Evolutionary conservation across 2,113 vertebrate species (phyloP).

Genomic region (Pungitius pungitius): DNA sequence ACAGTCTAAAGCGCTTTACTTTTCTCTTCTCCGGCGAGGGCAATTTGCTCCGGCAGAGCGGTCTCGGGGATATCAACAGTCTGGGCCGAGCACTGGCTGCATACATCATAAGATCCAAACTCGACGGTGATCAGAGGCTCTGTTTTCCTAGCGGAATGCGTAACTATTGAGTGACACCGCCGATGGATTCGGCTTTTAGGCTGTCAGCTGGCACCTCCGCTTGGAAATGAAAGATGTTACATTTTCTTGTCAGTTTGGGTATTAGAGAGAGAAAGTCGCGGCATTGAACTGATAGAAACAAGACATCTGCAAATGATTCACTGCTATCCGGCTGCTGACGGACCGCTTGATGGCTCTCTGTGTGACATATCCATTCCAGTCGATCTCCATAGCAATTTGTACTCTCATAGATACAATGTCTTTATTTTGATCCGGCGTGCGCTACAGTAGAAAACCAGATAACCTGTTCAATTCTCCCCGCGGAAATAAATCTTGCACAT

Average conservation of each 20-base stretch:
- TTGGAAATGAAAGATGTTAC: constrained; percentile 55
- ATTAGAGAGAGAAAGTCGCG: constrained; percentile 47
- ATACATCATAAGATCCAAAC: constrained; percentile 54
- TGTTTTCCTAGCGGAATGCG: constrained; percentile 16
- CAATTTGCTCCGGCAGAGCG: constrained; percentile 50
- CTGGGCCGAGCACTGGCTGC: constrained; percentile 53
- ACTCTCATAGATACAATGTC: constrained; percentile 18
- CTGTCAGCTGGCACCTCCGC: constrained; percentile 53
- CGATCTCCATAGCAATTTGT: constrained; percentile 49
- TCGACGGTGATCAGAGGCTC: constrained; percentile 30
- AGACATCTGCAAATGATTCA: constrained; percentile 62
- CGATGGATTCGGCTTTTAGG: constrained; percentile 58
- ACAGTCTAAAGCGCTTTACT: constrained; percentile 64
- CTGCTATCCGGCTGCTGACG: constrained; percentile 31
- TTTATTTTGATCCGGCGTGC: constrained; percentile 35
- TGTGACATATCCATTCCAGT: constrained; percentile 56
- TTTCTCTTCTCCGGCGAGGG: constrained; percentile 57
- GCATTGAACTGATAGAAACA: constrained; percentile 54
- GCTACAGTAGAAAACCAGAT: constrained; percentile 24
- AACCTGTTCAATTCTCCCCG: constrained; percentile 31
- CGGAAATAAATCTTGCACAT: neutral
- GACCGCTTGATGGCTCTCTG: constrained; percentile 32
- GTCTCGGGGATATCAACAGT: constrained; percentile 55
- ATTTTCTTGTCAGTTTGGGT: constrained; percentile 61
- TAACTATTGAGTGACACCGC: constrained; percentile 48